Base-by-base conservation (phyloP, 2,888 invertebrate species). In the Eucera pruinosa region DNA sequence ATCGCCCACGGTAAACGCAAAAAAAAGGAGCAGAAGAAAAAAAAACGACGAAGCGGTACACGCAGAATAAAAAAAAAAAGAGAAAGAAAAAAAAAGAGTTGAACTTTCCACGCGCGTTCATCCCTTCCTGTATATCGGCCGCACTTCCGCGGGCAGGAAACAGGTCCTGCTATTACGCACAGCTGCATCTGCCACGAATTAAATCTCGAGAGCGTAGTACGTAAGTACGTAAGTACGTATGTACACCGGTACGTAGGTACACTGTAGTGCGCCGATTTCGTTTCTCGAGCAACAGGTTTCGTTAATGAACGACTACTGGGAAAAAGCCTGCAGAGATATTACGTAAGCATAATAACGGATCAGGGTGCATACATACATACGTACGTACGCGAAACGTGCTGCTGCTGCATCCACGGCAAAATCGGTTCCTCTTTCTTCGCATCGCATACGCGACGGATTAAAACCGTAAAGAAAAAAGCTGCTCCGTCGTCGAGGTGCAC, bases 81-180 rank as follows among this genome's bases (percentile, higher is more conserved):
- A 25, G 3, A 58, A 58, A 3, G 15, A 15, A 3, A 41, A 18
- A 45, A 7, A 60, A 20, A 23, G 9, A 36, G n/a, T n/a, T 18
- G 41, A 60, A 66, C 48, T 60, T 69, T 69, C 62, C 52, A 65
- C 72, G 62, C 67, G 62, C 67, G 75, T 65, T 69, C 81, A 81
- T 78, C 80, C 81, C 82, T 77, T 80, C 70, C 76, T 66, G 85
- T 83, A 73, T 58, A 70, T 55, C 71, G 45, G 66, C 33, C 80
- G 61, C 80, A 74, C 78, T 86, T 88, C 84, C 86, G 83, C 70
- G 77, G n/a, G 52, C 72, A 80, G 80, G 80, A 79, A 80, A 62
- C 65, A 61, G 68, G 66, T 71, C 64, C 72, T 76, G 71, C 76
- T 48, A 71, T 80, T 74, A 67, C 52, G 66, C 60, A 66, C 71